phyloP scores from a whole-genome alignment of 2,888 invertebrate genomes.

The Epicampocera succincta region DNA sequence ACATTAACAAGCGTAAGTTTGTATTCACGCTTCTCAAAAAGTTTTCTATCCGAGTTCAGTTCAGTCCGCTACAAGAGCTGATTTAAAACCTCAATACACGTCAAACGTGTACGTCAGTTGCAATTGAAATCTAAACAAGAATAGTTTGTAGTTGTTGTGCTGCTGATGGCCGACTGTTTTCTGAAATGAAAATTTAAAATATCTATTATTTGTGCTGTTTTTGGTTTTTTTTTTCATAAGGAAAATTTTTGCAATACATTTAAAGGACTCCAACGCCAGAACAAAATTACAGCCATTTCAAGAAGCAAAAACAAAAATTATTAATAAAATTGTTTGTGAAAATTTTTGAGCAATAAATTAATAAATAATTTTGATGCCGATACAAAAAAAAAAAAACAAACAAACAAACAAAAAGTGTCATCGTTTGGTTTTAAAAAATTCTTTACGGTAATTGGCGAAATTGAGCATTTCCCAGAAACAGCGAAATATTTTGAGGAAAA shows the following conservation, averaged over 20 bases:
- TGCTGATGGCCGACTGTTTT: conserved; percentile 45
- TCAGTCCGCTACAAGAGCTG: conserved; percentile 48
- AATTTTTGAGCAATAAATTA: no score
- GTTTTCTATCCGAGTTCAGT: conserved; percentile 37
- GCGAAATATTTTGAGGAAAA: not conserved
- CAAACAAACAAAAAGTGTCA: no score
- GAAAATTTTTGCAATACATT: no score
- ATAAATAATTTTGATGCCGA: no score
- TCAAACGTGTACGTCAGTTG: conserved; percentile 68
- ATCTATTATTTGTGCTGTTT: conserved; percentile 2
- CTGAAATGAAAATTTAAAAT: conserved; percentile 33
- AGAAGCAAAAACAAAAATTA: no score
- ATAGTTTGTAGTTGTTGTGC: conserved; percentile 54
- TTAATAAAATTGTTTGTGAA: no score
- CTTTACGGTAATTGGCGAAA: no score
- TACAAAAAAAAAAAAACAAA: no score
- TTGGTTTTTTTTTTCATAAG: not conserved
- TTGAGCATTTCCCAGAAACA: no score
- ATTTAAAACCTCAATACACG: conserved; percentile 58
- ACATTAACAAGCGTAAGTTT: conserved; percentile 9
- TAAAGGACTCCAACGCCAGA: no score
- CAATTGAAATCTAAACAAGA: conserved; percentile 69
- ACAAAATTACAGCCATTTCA: no score
- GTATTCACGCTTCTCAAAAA: conserved; percentile 15
- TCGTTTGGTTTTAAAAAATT: no score